A percentile compares a stretch with the other conserved stretches of the same genome.
These are phyloP conservation scores for Orius laevigatus DNA, from an alignment of 1,140 invertebrate species.

Conservation along the genomic window DNA sequence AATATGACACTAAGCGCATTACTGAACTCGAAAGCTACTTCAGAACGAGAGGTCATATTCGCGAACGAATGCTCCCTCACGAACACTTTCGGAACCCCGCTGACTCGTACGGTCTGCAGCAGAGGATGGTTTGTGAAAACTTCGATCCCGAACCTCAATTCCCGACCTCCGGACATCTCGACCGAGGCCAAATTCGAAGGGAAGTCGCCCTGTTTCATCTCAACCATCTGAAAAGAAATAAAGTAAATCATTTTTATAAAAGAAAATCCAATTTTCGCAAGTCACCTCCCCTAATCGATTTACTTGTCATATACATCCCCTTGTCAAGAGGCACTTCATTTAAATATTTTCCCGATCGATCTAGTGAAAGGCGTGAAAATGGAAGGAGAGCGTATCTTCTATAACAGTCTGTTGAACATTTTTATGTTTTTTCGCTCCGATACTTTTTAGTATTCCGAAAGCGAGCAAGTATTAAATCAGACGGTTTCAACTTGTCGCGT, in stretches of 20 bases:
- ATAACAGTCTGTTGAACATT: too few relatives aligned
- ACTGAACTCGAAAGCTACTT: slow-evolving; percentile 24
- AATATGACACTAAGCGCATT: neutral
- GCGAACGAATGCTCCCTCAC: slow-evolving; percentile 35
- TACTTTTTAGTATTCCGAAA: too few relatives aligned
- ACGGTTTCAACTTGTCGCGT: too few relatives aligned
- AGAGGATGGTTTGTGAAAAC: slow-evolving; percentile 29
- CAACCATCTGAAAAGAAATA: slow-evolving; percentile 32
- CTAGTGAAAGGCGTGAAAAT: too few relatives aligned
- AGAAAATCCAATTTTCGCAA: too few relatives aligned
- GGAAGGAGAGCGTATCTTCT: too few relatives aligned
- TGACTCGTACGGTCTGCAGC: slow-evolving; percentile 31
- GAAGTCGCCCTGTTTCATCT: slow-evolving; percentile 33
- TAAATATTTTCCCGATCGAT: too few relatives aligned
- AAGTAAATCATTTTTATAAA: neutral
- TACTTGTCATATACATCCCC: too few relatives aligned
- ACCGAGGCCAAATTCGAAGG: slow-evolving; percentile 35
- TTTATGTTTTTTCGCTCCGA: too few relatives aligned
- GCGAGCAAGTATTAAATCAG: too few relatives aligned
- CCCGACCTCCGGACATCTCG: slow-evolving; percentile 36
- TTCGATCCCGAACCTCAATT: slow-evolving; percentile 35
- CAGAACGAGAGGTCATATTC: slow-evolving; percentile 32
- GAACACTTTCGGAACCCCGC: slow-evolving; percentile 30
- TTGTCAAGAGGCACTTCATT: too few relatives aligned
- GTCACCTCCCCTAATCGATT: too few relatives aligned